Percentiles rank a stretch among this genome's conserved stretches.
Evolutionary conservation across 2,113 vertebrate genomes (phyloP).

Genomic region (Pseudopodoces humilis): DNA sequence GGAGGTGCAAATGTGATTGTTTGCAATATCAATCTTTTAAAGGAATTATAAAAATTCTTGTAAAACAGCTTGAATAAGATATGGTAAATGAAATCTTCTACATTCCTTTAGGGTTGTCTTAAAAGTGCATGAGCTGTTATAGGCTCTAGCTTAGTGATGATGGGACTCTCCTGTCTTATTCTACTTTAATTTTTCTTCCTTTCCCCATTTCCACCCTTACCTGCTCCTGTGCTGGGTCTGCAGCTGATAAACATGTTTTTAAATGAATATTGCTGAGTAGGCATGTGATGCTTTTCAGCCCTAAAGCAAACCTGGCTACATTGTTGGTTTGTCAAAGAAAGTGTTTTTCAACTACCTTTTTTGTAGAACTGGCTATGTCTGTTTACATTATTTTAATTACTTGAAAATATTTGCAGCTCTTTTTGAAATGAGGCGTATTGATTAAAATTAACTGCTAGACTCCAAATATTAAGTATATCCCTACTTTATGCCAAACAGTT

Average conservation of each 20-base stretch:
- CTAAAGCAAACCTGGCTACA: not conserved
- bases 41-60: not conserved
- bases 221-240: not conserved
- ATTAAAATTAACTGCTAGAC: not conserved
- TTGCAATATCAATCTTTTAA: not conserved
- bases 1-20: not conserved
- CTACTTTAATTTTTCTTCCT: not conserved
- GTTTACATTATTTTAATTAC: not conserved
- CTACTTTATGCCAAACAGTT: not conserved
- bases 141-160: not conserved
- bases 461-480: not conserved
- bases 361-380: not conserved
- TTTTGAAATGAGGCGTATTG: not conserved
- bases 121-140: not conserved
- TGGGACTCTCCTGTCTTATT: not conserved
- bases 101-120: not conserved
- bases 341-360: fast-evolving
- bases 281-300: not conserved
- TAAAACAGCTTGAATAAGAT: not conserved
- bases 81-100: not conserved
- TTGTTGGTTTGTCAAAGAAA: not conserved
- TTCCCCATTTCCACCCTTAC: not conserved
- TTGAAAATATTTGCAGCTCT: not conserved
- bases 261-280: not conserved
- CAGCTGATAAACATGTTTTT: not conserved